Percentiles rank a stretch among this genome's conserved stretches.
These are phyloP conservation scores for Lindbergichthys nudifrons DNA, from an alignment of 2,797 vertebrate genomes.

Conservation along the genomic window DNA sequence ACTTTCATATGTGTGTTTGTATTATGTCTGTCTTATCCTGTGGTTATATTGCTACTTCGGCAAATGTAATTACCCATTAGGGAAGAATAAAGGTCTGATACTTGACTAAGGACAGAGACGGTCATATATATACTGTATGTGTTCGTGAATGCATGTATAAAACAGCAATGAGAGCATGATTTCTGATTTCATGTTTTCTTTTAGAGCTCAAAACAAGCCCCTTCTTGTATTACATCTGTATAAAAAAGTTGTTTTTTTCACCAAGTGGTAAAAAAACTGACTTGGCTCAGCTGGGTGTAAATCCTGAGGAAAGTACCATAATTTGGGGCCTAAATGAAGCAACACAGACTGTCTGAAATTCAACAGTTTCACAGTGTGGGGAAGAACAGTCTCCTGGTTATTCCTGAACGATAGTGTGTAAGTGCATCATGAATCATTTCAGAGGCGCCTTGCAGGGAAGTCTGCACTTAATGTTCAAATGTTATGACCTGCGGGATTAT, in stretches of 20 bases:
- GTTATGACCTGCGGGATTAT: slow-evolving; percentile 39
- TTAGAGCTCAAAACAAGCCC: slow-evolving; percentile 54
- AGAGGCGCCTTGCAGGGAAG: slow-evolving; percentile 26
- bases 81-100: no score
- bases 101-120: no score
- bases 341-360: slow-evolving; percentile 62
- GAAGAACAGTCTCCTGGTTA: slow-evolving; percentile 58
- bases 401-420: slow-evolving; percentile 31
- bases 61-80: no score
- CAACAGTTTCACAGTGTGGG: slow-evolving; percentile 51
- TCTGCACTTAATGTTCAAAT: slow-evolving; percentile 21
- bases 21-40: no score
- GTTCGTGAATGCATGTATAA: neutral
- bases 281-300: slow-evolving; percentile 51
- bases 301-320: slow-evolving; percentile 47
- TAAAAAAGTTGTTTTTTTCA: slow-evolving; percentile 48
- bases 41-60: no score
- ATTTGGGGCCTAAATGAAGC: slow-evolving; percentile 60
- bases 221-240: slow-evolving; percentile 55
- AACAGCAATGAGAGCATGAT: slow-evolving; percentile 13
- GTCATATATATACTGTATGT: neutral
- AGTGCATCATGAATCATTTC: slow-evolving; percentile 41
- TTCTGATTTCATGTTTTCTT: slow-evolving; percentile 22
- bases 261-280: slow-evolving; percentile 41
- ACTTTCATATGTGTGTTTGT: no score